Percentiles rank a stretch among this genome's conserved stretches.
phyloP scores from a whole-genome alignment of 2,888 invertebrate species.

The Nematopogon swammerdamellus region DNA sequence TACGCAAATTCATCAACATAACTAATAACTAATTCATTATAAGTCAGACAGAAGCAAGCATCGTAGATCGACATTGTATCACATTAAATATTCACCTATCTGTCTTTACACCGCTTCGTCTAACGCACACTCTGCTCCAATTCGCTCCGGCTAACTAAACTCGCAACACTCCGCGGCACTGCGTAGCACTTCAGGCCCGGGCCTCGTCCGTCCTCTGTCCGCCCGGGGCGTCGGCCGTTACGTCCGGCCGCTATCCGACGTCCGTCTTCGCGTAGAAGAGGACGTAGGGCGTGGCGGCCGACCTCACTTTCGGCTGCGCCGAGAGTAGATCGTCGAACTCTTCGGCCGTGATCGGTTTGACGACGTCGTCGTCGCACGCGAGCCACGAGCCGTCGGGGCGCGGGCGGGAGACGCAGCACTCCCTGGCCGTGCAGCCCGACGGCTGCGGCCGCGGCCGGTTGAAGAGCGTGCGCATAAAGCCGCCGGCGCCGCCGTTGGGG shows the following conservation, averaged over 20 bases:
- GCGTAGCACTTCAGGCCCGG: too few species aligned
- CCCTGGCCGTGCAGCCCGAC: conserved; percentile 45
- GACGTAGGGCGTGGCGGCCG: conserved; percentile 82
- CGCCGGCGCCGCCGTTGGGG: conserved; percentile 20
- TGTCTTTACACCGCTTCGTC: too few species aligned
- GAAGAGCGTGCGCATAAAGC: conserved; percentile 45
- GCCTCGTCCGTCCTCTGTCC: too few species aligned
- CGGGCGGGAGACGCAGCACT: conserved; percentile 53
- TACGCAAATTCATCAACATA: too few species aligned
- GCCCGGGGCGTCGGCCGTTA: too few species aligned
- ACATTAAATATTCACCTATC: too few species aligned
- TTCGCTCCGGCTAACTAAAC: too few species aligned
- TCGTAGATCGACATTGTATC: too few species aligned
- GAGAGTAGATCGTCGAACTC: conserved; percentile 78
- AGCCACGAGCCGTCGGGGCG: conserved; percentile 63
- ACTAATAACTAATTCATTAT: too few species aligned
- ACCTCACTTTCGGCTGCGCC: conserved; percentile 64
- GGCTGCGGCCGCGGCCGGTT: conserved; percentile 21
- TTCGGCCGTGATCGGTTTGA: conserved; percentile 71
- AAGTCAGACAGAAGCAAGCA: too few species aligned
- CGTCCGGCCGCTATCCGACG: conserved; percentile 27
- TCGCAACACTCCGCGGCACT: too few species aligned
- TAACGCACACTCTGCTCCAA: too few species aligned
- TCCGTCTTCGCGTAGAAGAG: conserved; percentile 75
- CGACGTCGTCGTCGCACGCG: conserved; percentile 86